Evolutionary conservation across 2,888 invertebrate species (phyloP), one percentile per base, ranked within the genome.

Genomic region (Melinaea marsaeus): DNA sequence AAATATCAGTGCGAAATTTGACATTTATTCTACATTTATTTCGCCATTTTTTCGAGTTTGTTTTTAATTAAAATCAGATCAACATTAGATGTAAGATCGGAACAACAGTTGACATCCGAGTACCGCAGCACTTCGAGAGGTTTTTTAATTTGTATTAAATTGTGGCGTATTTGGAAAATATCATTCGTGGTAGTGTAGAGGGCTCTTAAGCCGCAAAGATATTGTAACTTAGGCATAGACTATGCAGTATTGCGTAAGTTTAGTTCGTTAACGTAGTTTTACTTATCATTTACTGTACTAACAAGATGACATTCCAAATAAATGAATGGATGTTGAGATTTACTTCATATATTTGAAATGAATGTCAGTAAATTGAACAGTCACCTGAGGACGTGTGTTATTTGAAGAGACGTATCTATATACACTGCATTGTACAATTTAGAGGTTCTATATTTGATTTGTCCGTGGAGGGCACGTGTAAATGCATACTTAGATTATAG

Each of bases 401-500:
- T 75, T 78, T 75, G 69, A 71, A 75, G 71, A 74, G 66, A 69
- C 69, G 71, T 75, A 69, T 69, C 76, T 79, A 78, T 61, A 68
- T 74, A 77, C 74, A 78, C 75, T 76, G 77, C 67, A 75, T 73
- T 77, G 76, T 80, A 80, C 77, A 79, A 69, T 77, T 74, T 83
- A 81, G 80, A 75, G 72, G 79, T 77, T 78, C 77, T 77, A 75
- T 74, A 69, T 77, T 79, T 78, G 74, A 67, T 70, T 68, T 71
- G 60, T 69, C 55, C 64, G 64, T 67, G 57, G 66, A 71, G 69
- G 65, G 70, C 70, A 72, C 80, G 78, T 81, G 79, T 81, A 81
- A 82, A 79, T 79, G 81, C 81, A 83, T 74, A 80, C 82, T 80
- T 88, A 88, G 86, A 76, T 72, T 72, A 85, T 89, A 89, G 90